These are phyloP conservation scores for Smutsia gigantea DNA, from an alignment of 2,797 vertebrate genomes.

Conservation along the genomic window DNA sequence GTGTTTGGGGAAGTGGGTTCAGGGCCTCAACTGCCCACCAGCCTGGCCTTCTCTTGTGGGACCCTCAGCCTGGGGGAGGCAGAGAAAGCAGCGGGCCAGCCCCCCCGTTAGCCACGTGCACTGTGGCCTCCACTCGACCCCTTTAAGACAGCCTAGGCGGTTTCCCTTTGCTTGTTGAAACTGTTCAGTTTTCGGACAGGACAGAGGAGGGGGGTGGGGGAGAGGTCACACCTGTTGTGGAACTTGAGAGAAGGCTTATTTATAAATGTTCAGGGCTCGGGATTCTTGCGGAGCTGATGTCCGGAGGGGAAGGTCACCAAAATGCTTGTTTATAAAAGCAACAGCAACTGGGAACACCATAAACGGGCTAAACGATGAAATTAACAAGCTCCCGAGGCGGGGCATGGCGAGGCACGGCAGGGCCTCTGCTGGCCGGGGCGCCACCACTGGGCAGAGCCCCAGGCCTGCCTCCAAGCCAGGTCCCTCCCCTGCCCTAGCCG, in stretches of 20 bases:
- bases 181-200: constrained; percentile 99
- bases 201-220: constrained; percentile 84
- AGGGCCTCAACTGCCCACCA: not conserved
- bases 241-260: constrained; percentile 99
- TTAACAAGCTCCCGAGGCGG: constrained; percentile 92
- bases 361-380: constrained; percentile 96
- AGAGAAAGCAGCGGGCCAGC: not conserved
- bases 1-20: not conserved
- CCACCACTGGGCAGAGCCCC: constrained; percentile 66
- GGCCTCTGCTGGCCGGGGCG: not conserved
- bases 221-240: constrained; percentile 99
- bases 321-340: constrained; percentile 98
- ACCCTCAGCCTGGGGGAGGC: not conserved
- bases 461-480: constrained; percentile 65
- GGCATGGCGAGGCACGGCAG: constrained; percentile 73
- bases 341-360: constrained; percentile 96
- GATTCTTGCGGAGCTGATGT: constrained; percentile 99
- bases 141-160: constrained; percentile 86
- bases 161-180: constrained; percentile 94
- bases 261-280: constrained; percentile 99
- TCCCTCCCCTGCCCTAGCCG: constrained; percentile 2
- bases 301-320: constrained; percentile 92
- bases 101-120: not conserved
- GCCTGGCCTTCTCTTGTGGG: not conserved
- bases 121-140: constrained; percentile 78